phyloP scores from a whole-genome alignment of 2,888 invertebrate genomes.

The Troglohyphantes excavatus region DNA sequence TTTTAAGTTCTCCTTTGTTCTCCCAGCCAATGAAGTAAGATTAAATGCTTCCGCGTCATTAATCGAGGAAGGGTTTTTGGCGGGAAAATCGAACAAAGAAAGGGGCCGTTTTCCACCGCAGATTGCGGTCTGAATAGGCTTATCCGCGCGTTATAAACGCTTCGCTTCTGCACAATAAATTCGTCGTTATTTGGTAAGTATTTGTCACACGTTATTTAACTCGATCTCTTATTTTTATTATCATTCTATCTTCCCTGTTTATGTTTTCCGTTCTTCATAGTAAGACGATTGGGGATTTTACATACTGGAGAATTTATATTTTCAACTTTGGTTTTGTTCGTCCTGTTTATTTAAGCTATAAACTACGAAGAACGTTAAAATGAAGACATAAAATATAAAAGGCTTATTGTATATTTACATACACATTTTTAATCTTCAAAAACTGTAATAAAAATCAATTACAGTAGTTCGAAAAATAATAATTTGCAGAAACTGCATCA shows the following conservation, averaged over 20 bases:
- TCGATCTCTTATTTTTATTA: conserved; percentile 18
- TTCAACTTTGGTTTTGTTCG: too few relatives aligned
- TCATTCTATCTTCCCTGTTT: conserved; percentile 7
- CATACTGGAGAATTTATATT: too few relatives aligned
- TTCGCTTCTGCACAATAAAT: conserved; percentile 70
- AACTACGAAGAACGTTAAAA: too few relatives aligned
- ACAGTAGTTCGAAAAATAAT: too few relatives aligned
- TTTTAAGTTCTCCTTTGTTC: conserved; percentile 66
- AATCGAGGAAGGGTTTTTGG: conserved; percentile 54
- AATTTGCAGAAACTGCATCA: too few relatives aligned
- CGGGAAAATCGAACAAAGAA: conserved; percentile 61
- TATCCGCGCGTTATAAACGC: conserved; percentile 66
- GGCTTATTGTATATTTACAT: too few relatives aligned
- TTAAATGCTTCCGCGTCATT: conserved; percentile 71
- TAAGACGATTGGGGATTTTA: too few relatives aligned
- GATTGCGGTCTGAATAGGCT: conserved; percentile 69
- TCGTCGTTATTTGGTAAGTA: conserved; percentile 73
- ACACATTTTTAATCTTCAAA: too few relatives aligned
- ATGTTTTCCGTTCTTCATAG: too few relatives aligned
- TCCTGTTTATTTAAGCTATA: too few relatives aligned
- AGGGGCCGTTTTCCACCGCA: conserved; percentile 58
- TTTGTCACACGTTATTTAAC: conserved; percentile 77
- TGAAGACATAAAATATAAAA: too few relatives aligned
- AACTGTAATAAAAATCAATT: too few relatives aligned
- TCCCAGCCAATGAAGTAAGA: conserved; percentile 69